These are phyloP conservation scores for Ciconia maguari DNA, from an alignment of 2,113 vertebrate species.

Conservation along the genomic window DNA sequence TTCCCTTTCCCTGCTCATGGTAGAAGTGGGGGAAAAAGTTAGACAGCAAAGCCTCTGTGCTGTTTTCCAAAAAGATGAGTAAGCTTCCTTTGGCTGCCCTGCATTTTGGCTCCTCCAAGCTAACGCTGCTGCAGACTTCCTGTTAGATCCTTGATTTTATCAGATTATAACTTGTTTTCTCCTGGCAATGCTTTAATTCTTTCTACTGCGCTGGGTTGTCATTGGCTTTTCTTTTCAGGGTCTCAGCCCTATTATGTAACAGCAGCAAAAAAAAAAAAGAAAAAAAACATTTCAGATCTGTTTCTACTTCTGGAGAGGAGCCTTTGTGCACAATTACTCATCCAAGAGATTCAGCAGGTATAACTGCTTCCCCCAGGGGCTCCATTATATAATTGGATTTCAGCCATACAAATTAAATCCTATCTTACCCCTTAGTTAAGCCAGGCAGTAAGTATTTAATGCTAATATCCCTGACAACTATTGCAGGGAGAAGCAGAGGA, in stretches of 20 bases:
- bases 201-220: conserved; percentile 8
- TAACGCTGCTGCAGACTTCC: conserved; percentile 58
- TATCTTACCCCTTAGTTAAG: conserved; percentile 72
- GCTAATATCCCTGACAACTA: conserved; percentile 70
- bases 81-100: conserved; percentile 59
- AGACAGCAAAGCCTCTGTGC: conserved; percentile 38
- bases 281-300: conserved; percentile 29
- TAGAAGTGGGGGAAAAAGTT: neutral
- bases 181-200: conserved; percentile 50
- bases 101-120: conserved; percentile 50
- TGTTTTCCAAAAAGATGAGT: conserved; percentile 58
- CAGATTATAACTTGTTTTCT: conserved; percentile 58
- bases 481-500: conserved; percentile 40
- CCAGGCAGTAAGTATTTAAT: conserved; percentile 73
- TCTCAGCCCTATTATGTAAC: conserved; percentile 56
- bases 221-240: conserved; percentile 41
- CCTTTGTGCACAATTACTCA: conserved; percentile 69
- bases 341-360: conserved; percentile 70
- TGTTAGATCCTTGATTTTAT: conserved; percentile 55
- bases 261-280: neutral
- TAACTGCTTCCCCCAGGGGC: conserved; percentile 69
- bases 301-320: conserved; percentile 55
- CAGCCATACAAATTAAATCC: conserved; percentile 75
- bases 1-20: conserved; percentile 18
- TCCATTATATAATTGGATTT: conserved; percentile 74